Conservation (phyloP, 2,888 invertebrate genomes). For the Dione juno region DNA sequence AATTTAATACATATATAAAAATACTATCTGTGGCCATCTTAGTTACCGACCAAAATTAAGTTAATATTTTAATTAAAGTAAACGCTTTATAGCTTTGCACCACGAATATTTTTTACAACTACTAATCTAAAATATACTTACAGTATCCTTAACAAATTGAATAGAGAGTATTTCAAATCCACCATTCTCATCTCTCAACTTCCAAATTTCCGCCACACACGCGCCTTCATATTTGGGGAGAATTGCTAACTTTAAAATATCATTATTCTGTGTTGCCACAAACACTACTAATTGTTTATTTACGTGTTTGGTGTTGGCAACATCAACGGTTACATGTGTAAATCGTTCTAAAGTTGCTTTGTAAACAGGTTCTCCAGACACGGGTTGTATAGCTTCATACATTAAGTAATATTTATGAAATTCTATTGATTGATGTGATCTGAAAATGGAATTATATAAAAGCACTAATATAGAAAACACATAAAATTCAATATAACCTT, state of each 20-base stretch:
- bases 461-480: no score
- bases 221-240: constrained; percentile 87
- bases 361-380: constrained; percentile 87
- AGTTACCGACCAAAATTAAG: not conserved
- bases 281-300: constrained; percentile 90
- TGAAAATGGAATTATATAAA: constrained; percentile 44
- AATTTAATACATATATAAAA: not conserved
- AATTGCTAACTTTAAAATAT: constrained; percentile 91
- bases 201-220: constrained; percentile 94
- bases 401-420: constrained; percentile 92
- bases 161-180: constrained; percentile 85
- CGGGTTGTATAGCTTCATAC: constrained; percentile 92
- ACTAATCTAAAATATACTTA: constrained; percentile 60
- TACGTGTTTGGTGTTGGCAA: constrained; percentile 88
- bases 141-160: constrained; percentile 91
- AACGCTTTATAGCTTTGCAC: not conserved
- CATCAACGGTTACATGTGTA: constrained; percentile 92
- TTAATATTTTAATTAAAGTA: not conserved
- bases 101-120: not conserved
- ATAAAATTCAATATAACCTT: no score
- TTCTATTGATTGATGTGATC: constrained; percentile 82
- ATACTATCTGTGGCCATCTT: not conserved
- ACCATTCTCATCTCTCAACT: constrained; percentile 83
- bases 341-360: constrained; percentile 88
- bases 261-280: constrained; percentile 89